Percentiles rank a stretch among this genome's conserved stretches.
Evolutionary conservation across 2,797 vertebrate genomes (phyloP).

Genomic region (Saxicola maurus): DNA sequence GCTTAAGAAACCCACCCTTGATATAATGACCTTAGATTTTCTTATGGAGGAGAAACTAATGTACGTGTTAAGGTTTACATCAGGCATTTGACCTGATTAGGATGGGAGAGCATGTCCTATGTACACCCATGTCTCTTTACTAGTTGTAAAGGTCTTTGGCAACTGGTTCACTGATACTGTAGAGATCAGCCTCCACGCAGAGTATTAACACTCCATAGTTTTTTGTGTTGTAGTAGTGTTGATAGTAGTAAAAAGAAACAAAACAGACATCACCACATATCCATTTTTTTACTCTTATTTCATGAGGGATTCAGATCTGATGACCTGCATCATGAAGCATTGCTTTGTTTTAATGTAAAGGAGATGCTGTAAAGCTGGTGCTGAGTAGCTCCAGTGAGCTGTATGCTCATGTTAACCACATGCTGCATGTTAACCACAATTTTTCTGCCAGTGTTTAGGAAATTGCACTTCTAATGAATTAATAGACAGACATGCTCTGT

Average conservation of each 20-base stretch:
- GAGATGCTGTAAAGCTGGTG: background rate
- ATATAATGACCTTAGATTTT: background rate
- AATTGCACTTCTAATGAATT: conserved; percentile 55
- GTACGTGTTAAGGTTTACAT: background rate
- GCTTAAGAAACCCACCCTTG: background rate
- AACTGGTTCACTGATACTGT: background rate
- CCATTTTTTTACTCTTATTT: background rate
- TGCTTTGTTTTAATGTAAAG: background rate
- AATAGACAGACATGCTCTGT: conserved; percentile 43
- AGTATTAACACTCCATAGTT: background rate
- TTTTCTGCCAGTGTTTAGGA: conserved; percentile 28
- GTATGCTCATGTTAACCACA: background rate
- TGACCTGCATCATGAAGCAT: background rate
- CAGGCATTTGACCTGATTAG: background rate
- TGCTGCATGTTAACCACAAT: background rate
- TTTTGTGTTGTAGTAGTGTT: background rate
- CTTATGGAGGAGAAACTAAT: background rate
- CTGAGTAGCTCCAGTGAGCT: conserved; percentile 1
- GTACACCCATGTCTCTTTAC: background rate
- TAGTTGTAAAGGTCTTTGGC: background rate
- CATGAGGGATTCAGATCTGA: background rate
- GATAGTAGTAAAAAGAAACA: background rate
- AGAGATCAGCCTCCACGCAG: background rate
- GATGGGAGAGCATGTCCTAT: background rate
- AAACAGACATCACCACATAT: background rate